Evolutionary conservation across 1,140 invertebrate genomes (phyloP).

Genomic region (Drosophila lacteicornis): DNA sequence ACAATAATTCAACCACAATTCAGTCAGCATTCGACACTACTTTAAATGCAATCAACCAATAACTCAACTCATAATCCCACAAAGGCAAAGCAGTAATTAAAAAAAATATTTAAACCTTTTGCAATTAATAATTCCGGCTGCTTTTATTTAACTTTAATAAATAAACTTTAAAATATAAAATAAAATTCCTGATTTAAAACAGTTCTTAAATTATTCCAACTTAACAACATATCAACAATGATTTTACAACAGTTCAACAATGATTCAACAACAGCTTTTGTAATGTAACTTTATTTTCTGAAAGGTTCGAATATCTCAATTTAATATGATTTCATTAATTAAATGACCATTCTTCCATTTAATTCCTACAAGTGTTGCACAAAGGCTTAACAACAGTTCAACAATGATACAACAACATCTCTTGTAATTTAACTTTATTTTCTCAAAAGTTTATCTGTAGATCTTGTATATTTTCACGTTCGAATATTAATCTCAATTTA

Average conservation of each 20-base stretch:
- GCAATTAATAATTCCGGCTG: too few relatives aligned
- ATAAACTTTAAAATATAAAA: too few relatives aligned
- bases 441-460: not conserved
- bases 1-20: constrained; percentile 4
- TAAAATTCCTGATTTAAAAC: too few relatives aligned
- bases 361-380: too few relatives aligned
- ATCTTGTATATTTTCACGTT: not conserved
- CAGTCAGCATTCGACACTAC: not conserved
- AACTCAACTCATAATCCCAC: too few relatives aligned
- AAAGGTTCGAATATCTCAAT: not conserved
- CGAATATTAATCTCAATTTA: not conserved
- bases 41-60: not conserved
- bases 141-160: too few relatives aligned
- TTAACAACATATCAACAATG: too few relatives aligned
- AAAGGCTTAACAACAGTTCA: not conserved
- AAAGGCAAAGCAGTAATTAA: too few relatives aligned
- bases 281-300: not conserved
- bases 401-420: not conserved
- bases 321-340: too few relatives aligned
- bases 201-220: too few relatives aligned
- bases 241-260: not conserved
- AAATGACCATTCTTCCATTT: too few relatives aligned
- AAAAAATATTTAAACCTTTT: too few relatives aligned
- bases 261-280: not conserved
- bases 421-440: not conserved